Evolutionary conservation across 2,797 vertebrate genomes (phyloP), one percentile per base, ranked within the genome.

Genomic region (Otus scops): DNA sequence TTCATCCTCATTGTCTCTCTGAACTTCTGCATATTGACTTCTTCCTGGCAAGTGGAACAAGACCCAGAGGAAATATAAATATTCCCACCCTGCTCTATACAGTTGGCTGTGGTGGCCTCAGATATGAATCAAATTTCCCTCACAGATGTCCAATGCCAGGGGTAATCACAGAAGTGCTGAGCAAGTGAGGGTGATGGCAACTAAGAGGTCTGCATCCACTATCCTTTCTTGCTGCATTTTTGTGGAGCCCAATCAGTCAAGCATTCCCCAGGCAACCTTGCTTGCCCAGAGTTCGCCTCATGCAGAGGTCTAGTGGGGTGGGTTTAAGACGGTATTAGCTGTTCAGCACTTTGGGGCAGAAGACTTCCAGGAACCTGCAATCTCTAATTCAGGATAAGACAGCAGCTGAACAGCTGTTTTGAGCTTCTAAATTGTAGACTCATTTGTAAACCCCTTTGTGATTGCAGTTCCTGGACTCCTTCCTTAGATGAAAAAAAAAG

Each of bases 221-320:
- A 0, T 30, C 8, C 45, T 76, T 75, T 15, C 32, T 61, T 60
- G 12, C 14, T 51, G 45, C 7, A 5, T 32, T 53, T 53, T 78
- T 57, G 18, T 56, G 41, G 47, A 45, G 28, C 1, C 50, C 9
- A 21, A 18, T 34, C 1, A 32, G 13, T 38, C 32, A 74, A 56
- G 12, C 27, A 30, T 39, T 78, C 30, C 36, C 27, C 41, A 43
- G n/a, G 12, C 34, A 73, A 30, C 7, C 26, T 77, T 71, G 9
- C 38, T 78, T 8, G 34, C 15, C 15, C 2, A 1, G 32, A 39
- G n/a, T 17, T 36, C 1, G 1, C 14, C 28, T 50, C 19, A 9
- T 22, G 59, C 51, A 76, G 34, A 45, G 12, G 3, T 71, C 26
- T 32, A 10, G 6, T 15, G 7, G 11, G 2, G 6, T 1, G 1